Base-by-base conservation (phyloP, 2,888 invertebrate species). In the Pomacea canaliculata region DNA sequence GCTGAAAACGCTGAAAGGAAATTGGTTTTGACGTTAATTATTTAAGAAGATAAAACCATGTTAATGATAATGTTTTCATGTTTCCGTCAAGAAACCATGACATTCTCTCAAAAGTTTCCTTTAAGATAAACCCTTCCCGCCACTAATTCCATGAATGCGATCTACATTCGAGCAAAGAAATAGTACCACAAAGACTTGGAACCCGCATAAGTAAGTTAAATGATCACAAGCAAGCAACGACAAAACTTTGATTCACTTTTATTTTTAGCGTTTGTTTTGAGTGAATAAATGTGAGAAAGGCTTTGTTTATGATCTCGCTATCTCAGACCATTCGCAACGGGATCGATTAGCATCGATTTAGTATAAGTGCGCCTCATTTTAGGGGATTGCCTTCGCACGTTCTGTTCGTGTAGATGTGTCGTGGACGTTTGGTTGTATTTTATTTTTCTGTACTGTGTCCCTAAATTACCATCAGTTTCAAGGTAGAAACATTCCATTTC, bases 321-420 rank as follows among this genome's bases (percentile, higher is more conserved):
- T 56, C 37, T 37, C 51, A 56, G 74, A 60, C 68, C 59, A 49
- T 74, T 74, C 69, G 62, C 74, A 60, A 62, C 74, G 68, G 46
- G 59, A 69, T 74, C 74, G 74, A 76, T 76, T 71, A 56, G 59
- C 71, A 76, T 76, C 76, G 73, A 72, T 78, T 69, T 60, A 73
- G 77, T 78, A 78, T 78, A 78, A 78, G 76, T 78, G 78, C 78
- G 78, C 78, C 72, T 72, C 71, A 71, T 77, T 70, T 70, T 70
- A 67, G 66, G 62, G 70, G 71, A 67, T 73, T 65, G 73, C 37
- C 77, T 77, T 77, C 70, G 73, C 77, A 73, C 67, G 70, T 77
- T 77, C 70, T 75, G 78, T 75, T 78, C 75, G 68, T 75, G 78
- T 78, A 75, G 74, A 73, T 68, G 77, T 66, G 74, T 71, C 73